These are phyloP conservation scores for Coilia nasus DNA, from an alignment of 2,797 vertebrate genomes.

Conservation along the genomic window DNA sequence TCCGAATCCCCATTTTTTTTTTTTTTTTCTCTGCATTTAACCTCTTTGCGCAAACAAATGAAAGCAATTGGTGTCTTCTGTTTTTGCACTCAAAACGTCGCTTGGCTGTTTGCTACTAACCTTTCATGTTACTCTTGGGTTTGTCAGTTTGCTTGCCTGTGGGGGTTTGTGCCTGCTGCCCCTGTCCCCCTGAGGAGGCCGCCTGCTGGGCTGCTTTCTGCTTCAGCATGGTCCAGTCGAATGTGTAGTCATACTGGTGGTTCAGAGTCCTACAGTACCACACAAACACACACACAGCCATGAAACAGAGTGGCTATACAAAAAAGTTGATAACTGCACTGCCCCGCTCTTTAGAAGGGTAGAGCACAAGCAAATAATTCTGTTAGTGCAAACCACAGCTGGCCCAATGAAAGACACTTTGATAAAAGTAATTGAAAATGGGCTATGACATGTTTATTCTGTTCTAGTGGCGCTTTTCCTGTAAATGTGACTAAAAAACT, in stretches of 20 bases:
- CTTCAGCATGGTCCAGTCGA: constrained; percentile 99
- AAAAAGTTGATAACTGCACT: neutral
- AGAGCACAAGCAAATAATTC: too few species aligned
- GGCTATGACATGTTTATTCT: too few species aligned
- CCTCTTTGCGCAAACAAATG: constrained; percentile 53
- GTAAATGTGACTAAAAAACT: neutral
- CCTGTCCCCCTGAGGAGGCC: constrained; percentile 97
- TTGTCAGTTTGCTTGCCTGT: constrained; percentile 99
- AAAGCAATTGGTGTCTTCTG: constrained; percentile 77
- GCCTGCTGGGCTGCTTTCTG: constrained; percentile 99
- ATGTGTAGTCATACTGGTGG: constrained; percentile 99
- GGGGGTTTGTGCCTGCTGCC: constrained; percentile 99
- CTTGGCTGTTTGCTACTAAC: constrained; percentile 99
- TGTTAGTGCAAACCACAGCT: too few species aligned
- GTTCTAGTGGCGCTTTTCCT: neutral
- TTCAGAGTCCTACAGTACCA: constrained; percentile 88
- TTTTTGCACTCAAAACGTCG: constrained; percentile 86
- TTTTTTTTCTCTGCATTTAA: constrained; percentile 67
- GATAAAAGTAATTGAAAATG: too few species aligned
- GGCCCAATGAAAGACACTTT: too few species aligned
- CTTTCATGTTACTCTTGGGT: constrained; percentile 99
- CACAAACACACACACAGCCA: constrained; percentile 1
- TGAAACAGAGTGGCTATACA: neutral
- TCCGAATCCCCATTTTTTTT: constrained; percentile 73
- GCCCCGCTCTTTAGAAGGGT: neutral